Evolutionary conservation across 2,888 invertebrate genomes (phyloP), one percentile per base, ranked within the genome.

Genomic region (Hofmannophila pseudospretella): DNA sequence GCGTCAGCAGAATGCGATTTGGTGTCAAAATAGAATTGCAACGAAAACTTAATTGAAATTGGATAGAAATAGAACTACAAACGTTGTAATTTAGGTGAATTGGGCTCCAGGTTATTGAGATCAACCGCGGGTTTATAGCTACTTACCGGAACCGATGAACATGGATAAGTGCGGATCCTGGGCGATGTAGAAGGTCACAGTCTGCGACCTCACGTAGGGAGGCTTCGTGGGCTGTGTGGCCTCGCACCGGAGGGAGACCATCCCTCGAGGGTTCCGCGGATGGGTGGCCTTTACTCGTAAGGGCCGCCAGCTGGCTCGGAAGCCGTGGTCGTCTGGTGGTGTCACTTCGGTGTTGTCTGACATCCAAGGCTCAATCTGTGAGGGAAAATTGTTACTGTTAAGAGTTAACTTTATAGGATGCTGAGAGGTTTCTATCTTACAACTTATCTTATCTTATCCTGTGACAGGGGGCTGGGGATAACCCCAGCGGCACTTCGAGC

Each of bases 141-240:
- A 35, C 63, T 51, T 41, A 82, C 84, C 80, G 57, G 77, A 74
- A 45, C 81, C 78, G 40, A 73, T 84, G 38, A 80, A 84, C 80
- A 74, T 82, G 20, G 81, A 84, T 7, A 82, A 53, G 49, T 82
- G 79, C 8, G 85, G 86, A n/a, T 82, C 77, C 32, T 71, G 53
- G 1, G 76, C 80, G 1, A 85, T 66, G 28, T 71, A 49, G 8
- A 85, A 47, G 9, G 62, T 79, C 0, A 67, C 58, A 38, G 79
- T 76, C 1, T 71, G 49, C 0, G 65, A 47, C 25, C 77, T 59
- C 19, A 54, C 48, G 47, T 67, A 74, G 0, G 71, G 67, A 4
- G 85, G 85, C 54, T 63, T 60, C 3, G 70, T 73, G 0, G 80
- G 82, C 55, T 84, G 84, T 14, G 72, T 75, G 22, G 85, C 84